A percentile compares a stretch with the other conserved stretches of the same genome.
These are phyloP conservation scores for Etia nguti DNA, from an alignment of 2,113 vertebrate species.

Conservation along the genomic window DNA sequence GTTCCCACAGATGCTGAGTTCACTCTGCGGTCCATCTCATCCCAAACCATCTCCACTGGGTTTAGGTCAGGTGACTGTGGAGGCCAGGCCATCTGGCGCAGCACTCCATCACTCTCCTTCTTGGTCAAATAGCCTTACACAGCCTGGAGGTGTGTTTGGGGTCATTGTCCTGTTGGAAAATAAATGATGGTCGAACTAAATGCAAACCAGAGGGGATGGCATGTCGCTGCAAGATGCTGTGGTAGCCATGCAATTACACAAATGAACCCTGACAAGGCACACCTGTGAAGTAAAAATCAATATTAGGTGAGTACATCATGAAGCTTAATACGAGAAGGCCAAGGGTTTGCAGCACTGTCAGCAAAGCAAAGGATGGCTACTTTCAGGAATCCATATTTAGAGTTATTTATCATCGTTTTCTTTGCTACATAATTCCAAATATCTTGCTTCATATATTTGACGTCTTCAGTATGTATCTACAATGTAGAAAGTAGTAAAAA, in stretches of 20 bases:
- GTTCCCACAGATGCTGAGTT: background rate
- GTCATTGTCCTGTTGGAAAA: background rate
- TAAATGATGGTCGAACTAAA: background rate
- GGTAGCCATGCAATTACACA: background rate
- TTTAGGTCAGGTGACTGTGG: background rate
- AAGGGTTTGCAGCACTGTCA: background rate
- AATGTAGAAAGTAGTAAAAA: background rate
- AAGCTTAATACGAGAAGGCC: background rate
- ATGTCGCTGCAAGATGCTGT: background rate
- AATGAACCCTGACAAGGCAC: background rate
- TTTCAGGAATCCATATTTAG: background rate
- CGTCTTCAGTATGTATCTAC: background rate
- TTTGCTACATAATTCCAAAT: background rate
- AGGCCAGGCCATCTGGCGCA: background rate
- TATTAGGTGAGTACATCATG: background rate
- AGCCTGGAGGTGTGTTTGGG: background rate
- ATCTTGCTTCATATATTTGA: background rate
- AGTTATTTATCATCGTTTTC: background rate
- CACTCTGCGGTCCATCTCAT: background rate
- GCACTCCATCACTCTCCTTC: background rate
- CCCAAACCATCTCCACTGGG: background rate
- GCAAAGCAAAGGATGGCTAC: background rate
- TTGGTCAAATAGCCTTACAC: background rate
- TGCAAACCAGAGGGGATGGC: background rate
- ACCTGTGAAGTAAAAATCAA: background rate